A percentile compares a stretch with the other conserved stretches of the same genome.
Conservation (phyloP, 1,140 invertebrate genomes). For the Cyclargus thomasi region DNA sequence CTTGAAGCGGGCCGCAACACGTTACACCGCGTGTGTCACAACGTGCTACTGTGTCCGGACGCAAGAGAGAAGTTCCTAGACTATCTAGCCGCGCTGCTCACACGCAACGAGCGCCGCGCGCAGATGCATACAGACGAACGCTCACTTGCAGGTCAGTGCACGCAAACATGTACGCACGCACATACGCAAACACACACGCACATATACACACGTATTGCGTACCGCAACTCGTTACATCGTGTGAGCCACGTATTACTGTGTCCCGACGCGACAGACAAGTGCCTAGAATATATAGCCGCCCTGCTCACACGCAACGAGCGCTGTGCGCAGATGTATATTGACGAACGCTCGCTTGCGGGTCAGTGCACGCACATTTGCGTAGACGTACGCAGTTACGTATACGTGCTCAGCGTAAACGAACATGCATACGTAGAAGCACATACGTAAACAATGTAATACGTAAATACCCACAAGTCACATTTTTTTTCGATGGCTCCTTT, state of each 20-base stretch:
- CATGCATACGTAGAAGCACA: too few species aligned
- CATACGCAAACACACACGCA: not conserved
- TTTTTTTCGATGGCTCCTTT: too few species aligned
- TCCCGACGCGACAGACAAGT: conserved; percentile 81
- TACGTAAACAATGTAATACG: too few species aligned
- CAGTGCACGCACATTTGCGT: too few species aligned
- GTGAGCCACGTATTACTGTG: conserved; percentile 92
- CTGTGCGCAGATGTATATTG: conserved; percentile 90
- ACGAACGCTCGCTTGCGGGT: conserved; percentile 87
- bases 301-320: conserved; percentile 89
- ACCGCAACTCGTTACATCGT: conserved; percentile 84
- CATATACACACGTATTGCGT: conserved; percentile 76
- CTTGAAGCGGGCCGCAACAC: conserved; percentile 82
- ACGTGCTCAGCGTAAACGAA: too few species aligned
- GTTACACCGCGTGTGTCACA: conserved; percentile 88
- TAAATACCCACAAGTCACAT: too few species aligned
- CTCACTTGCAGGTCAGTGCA: conserved; percentile 80
- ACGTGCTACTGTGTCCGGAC: conserved; percentile 86
- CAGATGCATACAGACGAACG: conserved; percentile 93
- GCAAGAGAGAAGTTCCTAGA: conserved; percentile 84
- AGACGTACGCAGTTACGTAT: too few species aligned
- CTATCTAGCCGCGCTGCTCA: conserved; percentile 85
- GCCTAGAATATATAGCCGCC: conserved; percentile 85
- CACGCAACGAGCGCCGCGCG: conserved; percentile 89
- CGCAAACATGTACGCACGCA: not conserved